Evolutionary conservation across 2,888 invertebrate species (phyloP).

Genomic region (Limnephilus marmoratus): DNA sequence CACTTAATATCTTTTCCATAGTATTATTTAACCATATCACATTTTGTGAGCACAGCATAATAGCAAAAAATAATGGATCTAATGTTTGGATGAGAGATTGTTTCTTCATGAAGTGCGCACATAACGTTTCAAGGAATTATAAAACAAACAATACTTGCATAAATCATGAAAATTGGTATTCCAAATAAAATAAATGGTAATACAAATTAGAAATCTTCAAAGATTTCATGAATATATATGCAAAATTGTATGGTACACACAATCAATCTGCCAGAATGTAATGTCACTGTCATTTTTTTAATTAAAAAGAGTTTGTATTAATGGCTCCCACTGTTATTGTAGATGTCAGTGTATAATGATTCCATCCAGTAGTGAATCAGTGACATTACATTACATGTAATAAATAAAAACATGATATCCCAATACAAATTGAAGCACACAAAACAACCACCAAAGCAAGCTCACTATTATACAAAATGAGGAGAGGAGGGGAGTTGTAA

Average conservation of each 20-base stretch:
- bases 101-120: not conserved
- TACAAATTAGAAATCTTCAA: not conserved
- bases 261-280: not conserved
- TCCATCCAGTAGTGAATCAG: not conserved
- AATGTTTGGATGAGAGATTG: not conserved
- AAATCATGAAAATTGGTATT: not conserved
- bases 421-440: constrained; percentile 47
- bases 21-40: not conserved
- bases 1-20: not conserved
- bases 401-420: constrained; percentile 15
- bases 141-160: not conserved
- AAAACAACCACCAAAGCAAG: constrained; percentile 63
- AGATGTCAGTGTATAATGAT: not conserved
- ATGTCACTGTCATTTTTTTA: not conserved
- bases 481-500: constrained; percentile 17
- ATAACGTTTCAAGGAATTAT: not conserved
- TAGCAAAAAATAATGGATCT: not conserved
- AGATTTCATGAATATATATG: not conserved
- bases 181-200: not conserved
- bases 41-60: constrained; percentile 14
- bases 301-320: not conserved
- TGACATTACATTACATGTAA: not conserved
- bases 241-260: not conserved
- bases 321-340: not conserved
- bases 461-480: constrained; percentile 54